Conservation (phyloP, 2,113 vertebrate genomes). For the Caracal caracal region DNA sequence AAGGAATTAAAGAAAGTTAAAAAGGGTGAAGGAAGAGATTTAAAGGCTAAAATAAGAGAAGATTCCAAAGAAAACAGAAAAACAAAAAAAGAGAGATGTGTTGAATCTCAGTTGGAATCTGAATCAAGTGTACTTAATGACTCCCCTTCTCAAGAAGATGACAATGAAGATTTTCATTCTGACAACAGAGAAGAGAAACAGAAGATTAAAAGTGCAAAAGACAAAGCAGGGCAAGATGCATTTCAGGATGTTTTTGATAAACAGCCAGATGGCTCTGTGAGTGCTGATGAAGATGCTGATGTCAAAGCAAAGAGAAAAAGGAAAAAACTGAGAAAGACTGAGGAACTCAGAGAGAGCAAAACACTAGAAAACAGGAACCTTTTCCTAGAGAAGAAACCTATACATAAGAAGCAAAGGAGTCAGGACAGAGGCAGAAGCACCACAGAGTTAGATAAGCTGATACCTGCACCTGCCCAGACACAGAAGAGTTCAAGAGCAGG, state of each 20-base stretch:
- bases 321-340: constrained; percentile 88
- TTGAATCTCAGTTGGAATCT: constrained; percentile 70
- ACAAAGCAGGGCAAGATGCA: constrained; percentile 63
- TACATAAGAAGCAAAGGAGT: constrained; percentile 83
- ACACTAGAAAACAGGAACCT: constrained; percentile 85
- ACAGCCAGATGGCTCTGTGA: constrained; percentile 68
- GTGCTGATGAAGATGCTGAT: constrained; percentile 84
- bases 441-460: constrained; percentile 83
- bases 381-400: constrained; percentile 86
- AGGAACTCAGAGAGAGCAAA: constrained; percentile 82
- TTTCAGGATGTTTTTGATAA: constrained; percentile 64
- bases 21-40: constrained; percentile 86
- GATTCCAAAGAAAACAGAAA: constrained; percentile 87
- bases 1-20: constrained; percentile 87
- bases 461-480: constrained; percentile 13
- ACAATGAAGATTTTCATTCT: constrained; percentile 63
- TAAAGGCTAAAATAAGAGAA: constrained; percentile 87
- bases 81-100: constrained; percentile 79
- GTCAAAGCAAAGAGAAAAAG: constrained; percentile 86
- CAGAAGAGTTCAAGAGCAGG: constrained; percentile 79
- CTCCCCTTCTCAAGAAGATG: constrained; percentile 69
- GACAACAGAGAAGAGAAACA: constrained; percentile 78
- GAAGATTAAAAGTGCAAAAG: constrained; percentile 54
- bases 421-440: constrained; percentile 83
- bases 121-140: constrained; percentile 64